Conservation (phyloP, 1,140 invertebrate species). For the Phthorimaea operculella region DNA sequence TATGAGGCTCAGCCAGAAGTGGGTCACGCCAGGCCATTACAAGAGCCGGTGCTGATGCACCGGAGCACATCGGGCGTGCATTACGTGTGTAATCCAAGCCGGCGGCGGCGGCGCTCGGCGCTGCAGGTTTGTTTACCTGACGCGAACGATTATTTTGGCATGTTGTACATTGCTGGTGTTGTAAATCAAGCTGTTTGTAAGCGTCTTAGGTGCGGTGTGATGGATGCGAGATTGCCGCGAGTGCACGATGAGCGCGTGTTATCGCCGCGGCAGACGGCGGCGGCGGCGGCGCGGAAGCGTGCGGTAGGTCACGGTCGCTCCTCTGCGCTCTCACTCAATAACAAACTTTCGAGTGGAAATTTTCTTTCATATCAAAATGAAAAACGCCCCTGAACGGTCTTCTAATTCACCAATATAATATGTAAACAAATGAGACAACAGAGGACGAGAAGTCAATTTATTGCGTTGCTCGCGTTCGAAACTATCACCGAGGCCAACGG, state of each 20-base stretch:
- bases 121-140: background rate
- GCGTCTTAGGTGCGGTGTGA: too few relatives aligned
- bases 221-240: too few relatives aligned
- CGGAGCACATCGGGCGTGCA: background rate
- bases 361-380: background rate
- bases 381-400: too few relatives aligned
- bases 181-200: too few relatives aligned
- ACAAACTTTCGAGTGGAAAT: background rate
- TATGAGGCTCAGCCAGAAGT: too few relatives aligned
- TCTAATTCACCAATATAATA: too few relatives aligned
- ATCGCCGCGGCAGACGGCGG: background rate
- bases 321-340: background rate
- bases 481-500: too few relatives aligned
- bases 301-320: background rate
- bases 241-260: background rate
- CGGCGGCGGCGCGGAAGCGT: slow-evolving; percentile 1
- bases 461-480: too few relatives aligned
- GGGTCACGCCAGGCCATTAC: background rate
- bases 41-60: background rate
- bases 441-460: too few relatives aligned
- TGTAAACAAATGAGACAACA: too few relatives aligned
- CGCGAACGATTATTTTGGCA: background rate
- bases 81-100: background rate
- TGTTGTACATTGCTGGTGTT: too few relatives aligned
- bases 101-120: background rate